Base-by-base conservation (phyloP, 2,797 vertebrate genomes). In the Hoplostethus mediterraneus region DNA sequence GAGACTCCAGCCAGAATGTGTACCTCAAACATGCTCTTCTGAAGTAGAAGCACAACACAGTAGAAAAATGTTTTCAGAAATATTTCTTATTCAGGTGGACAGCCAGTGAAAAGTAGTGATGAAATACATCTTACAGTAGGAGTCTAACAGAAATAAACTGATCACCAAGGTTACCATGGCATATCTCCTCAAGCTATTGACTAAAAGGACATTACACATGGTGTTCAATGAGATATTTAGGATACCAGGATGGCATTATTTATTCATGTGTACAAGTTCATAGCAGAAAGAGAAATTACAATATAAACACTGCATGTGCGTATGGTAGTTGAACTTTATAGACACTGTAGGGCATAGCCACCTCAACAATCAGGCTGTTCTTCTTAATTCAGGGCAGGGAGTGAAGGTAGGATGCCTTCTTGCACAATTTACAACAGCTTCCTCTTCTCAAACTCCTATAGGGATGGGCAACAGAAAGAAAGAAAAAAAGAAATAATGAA, bases 401-500 rank as follows among this genome's bases (percentile, higher is more conserved):
- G 68, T 72, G 83, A 59, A 82, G 87, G 81, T 84, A 3, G 33
- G 71, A 48, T 25, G 71, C 62, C 74, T 67, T 81, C 68, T 57
- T 25, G 51, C 68, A 58, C 69, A 81, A 81, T 90, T 96, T 93
- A 99, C 78, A 99, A 93, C 95, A 99, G 92, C 93, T 98, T 99
- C 94, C 96, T 97, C 92, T 99, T 99, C 93, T 99, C 98, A 87
- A 99, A 99, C 88, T 99, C 98, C 98, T 99, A 90, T 61, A 66
- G 76, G 79, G 63, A 84, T 4, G 72, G 77, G 89, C 81, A 76
- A 79, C 44, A 84, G 57, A 85, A 51, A 67, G 56, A 58, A 79
- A 85, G 72, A 78, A 33, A 48, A 40, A 67, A 21, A 76, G 54
- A 72, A 58, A 70, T 36, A 48, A 49, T 7, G 60, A 2, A 31